Percentiles rank a stretch among this genome's conserved stretches.
These are phyloP conservation scores for Oedothorax gibbosus DNA, from an alignment of 1,140 invertebrate genomes.

Conservation along the genomic window DNA sequence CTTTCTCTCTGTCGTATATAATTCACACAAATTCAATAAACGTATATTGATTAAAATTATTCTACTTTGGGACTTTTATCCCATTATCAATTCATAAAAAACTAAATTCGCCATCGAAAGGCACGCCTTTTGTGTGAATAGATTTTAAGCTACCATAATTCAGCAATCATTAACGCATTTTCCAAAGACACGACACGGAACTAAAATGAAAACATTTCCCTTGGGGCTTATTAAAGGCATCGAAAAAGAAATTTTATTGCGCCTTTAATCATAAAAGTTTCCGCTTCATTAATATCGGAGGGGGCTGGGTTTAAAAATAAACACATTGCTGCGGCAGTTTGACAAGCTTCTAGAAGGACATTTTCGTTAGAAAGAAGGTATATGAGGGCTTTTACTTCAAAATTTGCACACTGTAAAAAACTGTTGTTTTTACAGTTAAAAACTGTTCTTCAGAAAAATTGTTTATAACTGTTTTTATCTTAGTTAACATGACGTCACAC, in stretches of 20 bases:
- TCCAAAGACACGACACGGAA: background rate
- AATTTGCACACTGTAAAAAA: too few relatives aligned
- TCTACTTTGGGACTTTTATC: constrained; percentile 6
- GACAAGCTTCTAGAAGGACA: too few relatives aligned
- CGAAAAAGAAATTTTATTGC: constrained; percentile 43
- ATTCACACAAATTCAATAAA: too few relatives aligned
- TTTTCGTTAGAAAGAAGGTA: too few relatives aligned
- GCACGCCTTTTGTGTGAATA: background rate
- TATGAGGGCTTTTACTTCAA: too few relatives aligned
- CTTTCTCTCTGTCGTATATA: too few relatives aligned
- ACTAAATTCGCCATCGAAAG: background rate
- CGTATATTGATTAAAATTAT: background rate
- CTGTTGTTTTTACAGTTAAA: too few relatives aligned
- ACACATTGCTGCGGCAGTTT: constrained; percentile 7
- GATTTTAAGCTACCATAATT: constrained; percentile 54
- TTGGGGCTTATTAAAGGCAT: constrained; percentile 29
- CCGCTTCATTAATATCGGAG: constrained; percentile 45
- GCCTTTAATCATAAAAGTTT: constrained; percentile 53
- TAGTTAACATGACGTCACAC: too few relatives aligned
- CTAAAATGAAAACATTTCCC: constrained; percentile 54
- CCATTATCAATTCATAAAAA: constrained; percentile 38
- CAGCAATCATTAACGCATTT: constrained; percentile 52
- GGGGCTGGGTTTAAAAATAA: constrained; percentile 48
- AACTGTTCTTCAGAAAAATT: too few relatives aligned
- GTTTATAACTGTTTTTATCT: too few relatives aligned